Base-by-base conservation (phyloP, 2,797 vertebrate genomes). In the Sorex maritimensis region DNA sequence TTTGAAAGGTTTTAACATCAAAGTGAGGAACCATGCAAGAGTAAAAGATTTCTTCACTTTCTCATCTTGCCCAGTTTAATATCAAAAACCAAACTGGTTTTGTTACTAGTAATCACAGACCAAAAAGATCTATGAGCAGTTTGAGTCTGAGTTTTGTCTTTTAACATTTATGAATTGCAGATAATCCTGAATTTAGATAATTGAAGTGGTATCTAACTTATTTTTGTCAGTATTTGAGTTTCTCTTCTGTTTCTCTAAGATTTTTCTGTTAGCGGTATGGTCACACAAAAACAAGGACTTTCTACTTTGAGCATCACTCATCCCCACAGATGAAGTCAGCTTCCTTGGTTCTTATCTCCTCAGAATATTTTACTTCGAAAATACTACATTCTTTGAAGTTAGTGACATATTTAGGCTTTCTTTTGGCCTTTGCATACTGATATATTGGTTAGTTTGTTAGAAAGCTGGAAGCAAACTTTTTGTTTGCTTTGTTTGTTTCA, bases 371-470 rank as follows among this genome's bases (percentile, higher is more conserved):
- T 58, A 92, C 38, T 90, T 94, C 92, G 38, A 81, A 94, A 96
- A 93, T 77, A 46, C 41, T 94, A 69, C 61, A 79, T 90, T 90
- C 55, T 83, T 93, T 88, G 14, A 80, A 89, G 28, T 71, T 85
- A 92, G 38, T 89, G 44, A 58, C 71, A 79, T 92, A 30, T 23
- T 92, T 95, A 74, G 77, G 19, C 41, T 58, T 73, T 65, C 28
- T 80, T 72, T 72, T 38, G 21, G 24, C 34, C 9, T 88, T 75
- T 68, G 12, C 46, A 74, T 95, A 24, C 0, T 86, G 46, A 63
- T 71, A 41, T 2, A 67, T 49, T 83, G 67, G 12, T 91, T 95
- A 55, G 28, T 94, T 88, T 86, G 52, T 38, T 91, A 2, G 65
- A 68, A 52, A 44, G 23, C 13, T 93, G 2, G 72, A 96, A 73